Conservation (phyloP, 92 coral and sea anemone species). For the Epizoanthus illoricatus region DNA sequence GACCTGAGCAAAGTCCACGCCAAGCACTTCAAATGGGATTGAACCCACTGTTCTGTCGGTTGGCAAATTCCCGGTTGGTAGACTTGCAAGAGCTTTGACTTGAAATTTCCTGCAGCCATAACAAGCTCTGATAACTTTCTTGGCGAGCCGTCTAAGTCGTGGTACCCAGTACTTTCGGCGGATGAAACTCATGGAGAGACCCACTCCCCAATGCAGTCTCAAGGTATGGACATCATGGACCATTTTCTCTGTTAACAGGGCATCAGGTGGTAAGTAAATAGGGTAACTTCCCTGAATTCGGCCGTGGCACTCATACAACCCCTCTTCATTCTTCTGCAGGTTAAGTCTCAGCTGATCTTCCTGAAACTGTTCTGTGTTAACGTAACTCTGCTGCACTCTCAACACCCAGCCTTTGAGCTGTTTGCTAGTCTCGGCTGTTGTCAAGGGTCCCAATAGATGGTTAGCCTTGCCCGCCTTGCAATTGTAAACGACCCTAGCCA, state of each 20-base stretch:
- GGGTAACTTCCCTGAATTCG: constrained; percentile 59
- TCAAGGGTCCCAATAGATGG: constrained; percentile 51
- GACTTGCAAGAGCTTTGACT: constrained; percentile 22
- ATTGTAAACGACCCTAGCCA: constrained; percentile 31
- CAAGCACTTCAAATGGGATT: constrained; percentile 35
- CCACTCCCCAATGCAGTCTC: constrained; percentile 56
- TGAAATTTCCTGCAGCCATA: constrained; percentile 46
- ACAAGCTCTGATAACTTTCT: constrained; percentile 41
- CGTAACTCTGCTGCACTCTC: constrained; percentile 38
- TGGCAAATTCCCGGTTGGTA: constrained; percentile 41
- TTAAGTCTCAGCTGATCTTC: constrained; percentile 42
- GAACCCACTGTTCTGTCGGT: constrained; percentile 38
- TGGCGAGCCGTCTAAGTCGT: constrained; percentile 46
- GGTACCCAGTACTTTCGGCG: constrained; percentile 56
- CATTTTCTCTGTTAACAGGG: constrained; percentile 33
- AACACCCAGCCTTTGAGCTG: constrained; percentile 47
- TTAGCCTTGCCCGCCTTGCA: constrained; percentile 30
- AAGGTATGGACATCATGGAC: constrained; percentile 40
- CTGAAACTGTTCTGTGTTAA: constrained; percentile 40
- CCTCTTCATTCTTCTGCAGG: constrained; percentile 47
- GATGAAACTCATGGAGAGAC: constrained; percentile 39
- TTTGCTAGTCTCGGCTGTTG: constrained; percentile 49
- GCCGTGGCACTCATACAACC: constrained; percentile 45
- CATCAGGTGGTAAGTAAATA: constrained; percentile 46
- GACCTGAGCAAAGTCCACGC: constrained; percentile 45